These are phyloP conservation scores for Helarctos malayanus DNA, from an alignment of 2,797 vertebrate species.

Conservation along the genomic window DNA sequence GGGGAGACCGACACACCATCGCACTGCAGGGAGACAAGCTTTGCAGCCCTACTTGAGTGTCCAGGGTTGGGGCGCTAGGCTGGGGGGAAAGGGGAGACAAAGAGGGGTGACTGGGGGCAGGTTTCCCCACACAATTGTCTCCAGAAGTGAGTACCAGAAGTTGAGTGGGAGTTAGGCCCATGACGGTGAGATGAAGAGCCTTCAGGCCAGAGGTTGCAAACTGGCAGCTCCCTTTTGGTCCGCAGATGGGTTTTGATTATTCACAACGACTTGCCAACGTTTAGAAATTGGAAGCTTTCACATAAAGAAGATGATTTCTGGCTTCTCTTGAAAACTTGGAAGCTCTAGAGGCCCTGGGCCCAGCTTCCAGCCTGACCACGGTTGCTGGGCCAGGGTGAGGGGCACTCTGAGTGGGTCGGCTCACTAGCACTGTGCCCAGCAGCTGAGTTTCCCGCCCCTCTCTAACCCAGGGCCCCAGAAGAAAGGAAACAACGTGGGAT, in stretches of 20 bases:
- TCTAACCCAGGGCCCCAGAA: not conserved
- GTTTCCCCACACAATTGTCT: not conserved
- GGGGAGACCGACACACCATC: not conserved
- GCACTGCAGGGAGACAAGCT: not conserved
- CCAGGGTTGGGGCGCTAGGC: not conserved
- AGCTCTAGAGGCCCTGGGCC: not conserved
- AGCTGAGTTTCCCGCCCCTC: not conserved
- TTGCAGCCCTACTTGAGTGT: not conserved
- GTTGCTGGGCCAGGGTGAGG: not conserved
- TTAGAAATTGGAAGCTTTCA: slow-evolving; percentile 22
- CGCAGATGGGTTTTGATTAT: not conserved
- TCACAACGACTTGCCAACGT: not conserved
- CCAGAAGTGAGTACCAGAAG: not conserved
- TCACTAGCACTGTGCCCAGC: not conserved
- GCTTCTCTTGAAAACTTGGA: not conserved
- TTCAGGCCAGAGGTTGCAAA: not conserved
- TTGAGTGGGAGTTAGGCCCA: not conserved
- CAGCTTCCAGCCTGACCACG: not conserved
- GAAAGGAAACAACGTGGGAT: not conserved
- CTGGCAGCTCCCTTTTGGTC: not conserved
- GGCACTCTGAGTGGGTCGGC: not conserved
- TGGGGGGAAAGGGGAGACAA: accelerated
- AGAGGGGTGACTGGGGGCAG: accelerated
- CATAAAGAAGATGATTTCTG: not conserved
- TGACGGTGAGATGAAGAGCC: not conserved